Conservation (phyloP, 1,140 invertebrate genomes). For the Daktulosphaira vitifoliae region DNA sequence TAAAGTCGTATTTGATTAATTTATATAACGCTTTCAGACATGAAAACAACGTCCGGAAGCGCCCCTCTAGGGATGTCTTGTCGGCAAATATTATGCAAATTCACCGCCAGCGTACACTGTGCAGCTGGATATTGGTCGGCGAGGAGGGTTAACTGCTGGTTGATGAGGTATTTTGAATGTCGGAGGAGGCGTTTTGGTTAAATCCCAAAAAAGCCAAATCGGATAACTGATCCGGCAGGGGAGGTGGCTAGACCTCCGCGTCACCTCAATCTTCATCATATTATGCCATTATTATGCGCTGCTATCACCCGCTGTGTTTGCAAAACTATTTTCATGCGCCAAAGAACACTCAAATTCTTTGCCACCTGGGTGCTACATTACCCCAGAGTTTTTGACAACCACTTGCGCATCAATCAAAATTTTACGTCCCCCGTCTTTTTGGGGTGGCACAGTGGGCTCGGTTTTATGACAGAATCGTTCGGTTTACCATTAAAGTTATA, state of each 20-base stretch:
- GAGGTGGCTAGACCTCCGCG: too few relatives aligned
- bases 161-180: constrained; percentile 11
- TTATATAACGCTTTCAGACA: neutral
- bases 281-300: too few relatives aligned
- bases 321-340: too few relatives aligned
- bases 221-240: too few relatives aligned
- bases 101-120: neutral
- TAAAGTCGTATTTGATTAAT: constrained; percentile 17
- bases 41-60: neutral
- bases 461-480: constrained; percentile 24
- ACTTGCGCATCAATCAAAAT: constrained; percentile 26
- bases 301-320: too few relatives aligned
- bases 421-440: constrained; percentile 12
- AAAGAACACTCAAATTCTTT: neutral
- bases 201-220: neutral
- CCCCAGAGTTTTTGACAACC: constrained; percentile 12
- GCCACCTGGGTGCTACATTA: neutral
- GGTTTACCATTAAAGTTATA: constrained; percentile 30
- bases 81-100: constrained; percentile 16
- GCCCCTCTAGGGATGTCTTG: neutral
- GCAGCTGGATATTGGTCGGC: neutral
- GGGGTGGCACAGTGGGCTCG: constrained; percentile 1
- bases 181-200: neutral
- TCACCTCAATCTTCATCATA: too few relatives aligned
- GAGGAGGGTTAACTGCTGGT: neutral